phyloP scores from a whole-genome alignment of 1,140 invertebrate species.

The Drusus annulatus region DNA sequence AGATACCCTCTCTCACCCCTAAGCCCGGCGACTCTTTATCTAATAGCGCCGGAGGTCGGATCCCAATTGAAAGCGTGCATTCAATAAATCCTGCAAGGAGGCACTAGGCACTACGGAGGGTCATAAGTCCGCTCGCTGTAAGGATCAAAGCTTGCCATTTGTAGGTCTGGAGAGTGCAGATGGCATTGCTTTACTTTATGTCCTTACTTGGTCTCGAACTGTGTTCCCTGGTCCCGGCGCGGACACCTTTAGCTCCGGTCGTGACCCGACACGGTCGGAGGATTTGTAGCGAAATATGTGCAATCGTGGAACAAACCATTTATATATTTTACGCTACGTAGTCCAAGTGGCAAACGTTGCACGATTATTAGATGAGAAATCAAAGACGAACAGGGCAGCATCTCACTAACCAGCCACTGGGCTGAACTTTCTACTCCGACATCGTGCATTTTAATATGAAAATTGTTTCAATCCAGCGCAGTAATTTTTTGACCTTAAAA shows the following conservation, averaged over 20 bases:
- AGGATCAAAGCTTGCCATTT: slow-evolving; percentile 41
- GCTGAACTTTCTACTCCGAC: background rate
- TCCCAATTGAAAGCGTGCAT: slow-evolving; percentile 38
- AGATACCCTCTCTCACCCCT: no score
- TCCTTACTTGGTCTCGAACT: slow-evolving; percentile 36
- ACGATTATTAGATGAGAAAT: slow-evolving; percentile 40
- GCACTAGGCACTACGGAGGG: slow-evolving; percentile 5
- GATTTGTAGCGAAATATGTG: slow-evolving; percentile 57
- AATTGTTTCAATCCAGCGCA: no score
- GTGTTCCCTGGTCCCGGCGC: slow-evolving; percentile 38
- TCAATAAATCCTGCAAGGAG: slow-evolving; percentile 38
- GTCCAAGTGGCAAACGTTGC: slow-evolving; percentile 32
- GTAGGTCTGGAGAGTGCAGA: slow-evolving; percentile 38
- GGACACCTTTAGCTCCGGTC: slow-evolving; percentile 51
- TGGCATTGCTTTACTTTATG: slow-evolving; percentile 46
- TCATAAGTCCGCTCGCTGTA: slow-evolving; percentile 35
- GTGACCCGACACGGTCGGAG: slow-evolving; percentile 51
- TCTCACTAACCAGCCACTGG: background rate
- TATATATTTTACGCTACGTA: slow-evolving; percentile 48
- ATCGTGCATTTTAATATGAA: no score
- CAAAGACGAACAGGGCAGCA: background rate
- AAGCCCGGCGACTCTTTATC: no score
- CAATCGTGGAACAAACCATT: slow-evolving; percentile 55
- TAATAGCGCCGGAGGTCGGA: no score
- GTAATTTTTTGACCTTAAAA: no score